phyloP scores from a whole-genome alignment of 2,797 vertebrate species.

The Chromis chromis region DNA sequence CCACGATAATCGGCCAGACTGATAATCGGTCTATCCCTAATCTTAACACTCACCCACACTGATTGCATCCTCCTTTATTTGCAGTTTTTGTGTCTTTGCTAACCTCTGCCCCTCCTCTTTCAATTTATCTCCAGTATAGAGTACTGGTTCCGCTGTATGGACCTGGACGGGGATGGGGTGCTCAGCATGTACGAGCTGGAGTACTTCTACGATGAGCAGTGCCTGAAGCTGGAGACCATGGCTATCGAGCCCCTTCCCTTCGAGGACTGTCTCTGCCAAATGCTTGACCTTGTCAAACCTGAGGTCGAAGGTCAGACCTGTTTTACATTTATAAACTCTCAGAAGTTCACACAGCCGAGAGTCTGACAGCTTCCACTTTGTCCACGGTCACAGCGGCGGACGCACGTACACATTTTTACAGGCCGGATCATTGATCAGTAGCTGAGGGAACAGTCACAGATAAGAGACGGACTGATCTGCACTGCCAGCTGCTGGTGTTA shows the following conservation, averaged over 20 bases:
- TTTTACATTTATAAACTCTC: constrained; percentile 38
- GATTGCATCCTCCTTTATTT: not conserved
- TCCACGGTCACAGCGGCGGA: not conserved
- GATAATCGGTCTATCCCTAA: too few species aligned
- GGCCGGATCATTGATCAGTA: constrained; percentile 41
- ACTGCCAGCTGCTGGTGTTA: constrained; percentile 61
- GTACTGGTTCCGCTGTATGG: constrained; percentile 99
- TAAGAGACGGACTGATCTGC: constrained; percentile 23
- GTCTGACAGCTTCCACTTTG: constrained; percentile 14
- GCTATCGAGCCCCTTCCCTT: constrained; percentile 94
- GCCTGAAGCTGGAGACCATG: constrained; percentile 92
- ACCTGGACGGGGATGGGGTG: constrained; percentile 94
- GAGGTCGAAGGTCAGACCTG: constrained; percentile 85
- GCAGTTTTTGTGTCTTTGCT: not conserved
- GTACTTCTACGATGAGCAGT: constrained; percentile 96
- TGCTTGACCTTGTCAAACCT: constrained; percentile 95
- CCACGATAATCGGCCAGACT: too few species aligned
- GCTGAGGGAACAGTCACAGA: constrained; percentile 39
- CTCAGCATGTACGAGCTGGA: constrained; percentile 96
- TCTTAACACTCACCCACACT: not conserved
- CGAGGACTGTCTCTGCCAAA: constrained; percentile 96
- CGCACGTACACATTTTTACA: constrained; percentile 15
- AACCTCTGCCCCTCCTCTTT: too few species aligned
- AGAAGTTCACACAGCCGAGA: constrained; percentile 17
- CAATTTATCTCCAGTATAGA: constrained; percentile 86